Percentiles rank a stretch among this genome's conserved stretches.
phyloP scores from a whole-genome alignment of 2,888 invertebrate species.

The Ceriagrion tenellum region DNA sequence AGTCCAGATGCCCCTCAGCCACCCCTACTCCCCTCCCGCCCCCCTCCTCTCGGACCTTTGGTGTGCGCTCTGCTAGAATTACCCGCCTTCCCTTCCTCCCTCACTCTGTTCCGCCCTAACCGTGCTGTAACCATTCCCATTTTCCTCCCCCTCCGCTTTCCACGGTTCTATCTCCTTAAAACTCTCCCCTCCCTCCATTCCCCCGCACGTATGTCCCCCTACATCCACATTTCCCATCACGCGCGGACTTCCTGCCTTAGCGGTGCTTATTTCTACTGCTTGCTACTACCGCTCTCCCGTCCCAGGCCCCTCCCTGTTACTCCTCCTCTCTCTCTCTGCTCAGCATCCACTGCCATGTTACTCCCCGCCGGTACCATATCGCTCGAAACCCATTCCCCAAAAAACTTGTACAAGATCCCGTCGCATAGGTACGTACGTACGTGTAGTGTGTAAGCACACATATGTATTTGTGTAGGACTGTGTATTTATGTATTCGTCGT shows the following conservation, averaged over 20 bases:
- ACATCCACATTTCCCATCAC: background rate
- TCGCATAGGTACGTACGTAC: background rate
- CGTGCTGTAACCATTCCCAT: background rate
- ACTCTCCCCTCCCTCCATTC: background rate
- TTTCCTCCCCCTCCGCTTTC: background rate
- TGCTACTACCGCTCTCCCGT: background rate
- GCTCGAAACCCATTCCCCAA: background rate
- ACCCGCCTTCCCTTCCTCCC: background rate
- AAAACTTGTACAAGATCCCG: background rate
- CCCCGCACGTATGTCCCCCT: background rate
- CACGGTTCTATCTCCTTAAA: background rate
- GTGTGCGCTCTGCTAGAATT: background rate
- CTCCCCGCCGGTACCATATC: background rate
- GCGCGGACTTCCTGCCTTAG: background rate
- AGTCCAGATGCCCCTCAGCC: constrained; percentile 41
- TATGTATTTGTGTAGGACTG: background rate
- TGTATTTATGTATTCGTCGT: too few species aligned
- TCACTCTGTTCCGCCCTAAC: background rate
- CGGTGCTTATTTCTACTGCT: background rate
- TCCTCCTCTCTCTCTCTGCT: background rate
- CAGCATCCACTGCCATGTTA: background rate
- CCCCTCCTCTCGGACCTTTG: background rate
- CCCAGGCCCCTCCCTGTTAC: background rate
- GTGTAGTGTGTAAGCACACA: background rate
- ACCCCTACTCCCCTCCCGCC: background rate